phyloP scores from a whole-genome alignment of 2,888 invertebrate genomes.

The Macrophya annulata region DNA sequence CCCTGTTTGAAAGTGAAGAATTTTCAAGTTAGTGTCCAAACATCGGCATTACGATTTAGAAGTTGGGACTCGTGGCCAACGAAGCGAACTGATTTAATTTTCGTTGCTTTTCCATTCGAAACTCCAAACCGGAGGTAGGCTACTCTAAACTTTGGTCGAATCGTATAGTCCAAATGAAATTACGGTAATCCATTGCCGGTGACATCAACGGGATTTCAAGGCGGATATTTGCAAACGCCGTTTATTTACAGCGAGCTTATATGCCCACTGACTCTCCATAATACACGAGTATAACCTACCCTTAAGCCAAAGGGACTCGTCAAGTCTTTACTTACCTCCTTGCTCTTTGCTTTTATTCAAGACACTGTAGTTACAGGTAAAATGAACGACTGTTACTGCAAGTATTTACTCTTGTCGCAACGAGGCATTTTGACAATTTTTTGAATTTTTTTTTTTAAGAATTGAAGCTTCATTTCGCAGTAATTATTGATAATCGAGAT shows the following conservation, averaged over 20 bases:
- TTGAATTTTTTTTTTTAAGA: background rate
- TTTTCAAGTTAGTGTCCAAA: conserved; percentile 67
- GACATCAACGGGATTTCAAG: conserved; percentile 66
- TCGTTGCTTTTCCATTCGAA: conserved; percentile 51
- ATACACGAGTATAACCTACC: conserved; percentile 44
- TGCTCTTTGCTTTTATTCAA: conserved; percentile 20
- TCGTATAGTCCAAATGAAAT: conserved; percentile 68
- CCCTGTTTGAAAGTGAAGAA: conserved; percentile 21
- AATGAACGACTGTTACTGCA: background rate
- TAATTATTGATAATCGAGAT: background rate
- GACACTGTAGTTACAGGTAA: background rate
- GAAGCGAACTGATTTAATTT: conserved; percentile 56
- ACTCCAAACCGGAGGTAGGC: conserved; percentile 34
- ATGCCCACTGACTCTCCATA: conserved; percentile 52
- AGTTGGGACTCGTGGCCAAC: conserved; percentile 54
- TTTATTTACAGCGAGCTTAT: conserved; percentile 57
- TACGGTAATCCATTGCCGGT: conserved; percentile 67
- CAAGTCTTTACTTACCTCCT: conserved; percentile 43
- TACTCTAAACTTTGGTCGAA: conserved; percentile 56
- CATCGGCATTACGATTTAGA: conserved; percentile 66
- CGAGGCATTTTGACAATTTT: background rate
- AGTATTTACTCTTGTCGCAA: background rate
- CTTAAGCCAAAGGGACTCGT: conserved; percentile 29
- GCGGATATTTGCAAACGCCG: conserved; percentile 59
- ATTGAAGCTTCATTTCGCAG: background rate